These are phyloP conservation scores for Pteronura brasiliensis DNA, from an alignment of 2,113 vertebrate species.

Conservation along the genomic window DNA sequence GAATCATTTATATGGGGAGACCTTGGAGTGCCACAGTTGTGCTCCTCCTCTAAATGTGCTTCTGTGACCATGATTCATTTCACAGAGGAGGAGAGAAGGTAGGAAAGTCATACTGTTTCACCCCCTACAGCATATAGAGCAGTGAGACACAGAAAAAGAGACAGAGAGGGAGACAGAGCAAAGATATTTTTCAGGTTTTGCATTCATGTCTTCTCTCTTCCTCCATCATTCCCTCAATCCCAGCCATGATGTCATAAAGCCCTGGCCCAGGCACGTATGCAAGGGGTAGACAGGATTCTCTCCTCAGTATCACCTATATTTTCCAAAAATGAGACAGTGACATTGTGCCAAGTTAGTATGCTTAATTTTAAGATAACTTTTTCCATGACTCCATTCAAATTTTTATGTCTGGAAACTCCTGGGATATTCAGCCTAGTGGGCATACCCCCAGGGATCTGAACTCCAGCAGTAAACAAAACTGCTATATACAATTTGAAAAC, in stretches of 20 bases:
- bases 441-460: not conserved
- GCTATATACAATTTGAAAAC: not conserved
- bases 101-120: not conserved
- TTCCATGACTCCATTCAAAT: not conserved
- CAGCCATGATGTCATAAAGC: not conserved
- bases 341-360: not conserved
- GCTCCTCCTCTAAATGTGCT: not conserved
- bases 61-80: not conserved
- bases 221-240: not conserved
- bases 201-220: not conserved
- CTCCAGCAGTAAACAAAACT: not conserved
- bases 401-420: not conserved
- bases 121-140: not conserved
- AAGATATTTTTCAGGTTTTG: not conserved
- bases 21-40: not conserved
- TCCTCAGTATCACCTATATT: too few relatives aligned
- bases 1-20: not conserved
- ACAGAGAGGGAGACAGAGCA: not conserved
- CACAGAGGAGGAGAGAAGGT: not conserved
- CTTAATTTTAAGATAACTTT: not conserved
- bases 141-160: not conserved
- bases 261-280: not conserved
- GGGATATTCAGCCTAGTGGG: not conserved
- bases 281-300: not conserved
- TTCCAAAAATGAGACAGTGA: not conserved